phyloP scores from a whole-genome alignment of 2,113 vertebrate genomes.

The Passer domesticus region DNA sequence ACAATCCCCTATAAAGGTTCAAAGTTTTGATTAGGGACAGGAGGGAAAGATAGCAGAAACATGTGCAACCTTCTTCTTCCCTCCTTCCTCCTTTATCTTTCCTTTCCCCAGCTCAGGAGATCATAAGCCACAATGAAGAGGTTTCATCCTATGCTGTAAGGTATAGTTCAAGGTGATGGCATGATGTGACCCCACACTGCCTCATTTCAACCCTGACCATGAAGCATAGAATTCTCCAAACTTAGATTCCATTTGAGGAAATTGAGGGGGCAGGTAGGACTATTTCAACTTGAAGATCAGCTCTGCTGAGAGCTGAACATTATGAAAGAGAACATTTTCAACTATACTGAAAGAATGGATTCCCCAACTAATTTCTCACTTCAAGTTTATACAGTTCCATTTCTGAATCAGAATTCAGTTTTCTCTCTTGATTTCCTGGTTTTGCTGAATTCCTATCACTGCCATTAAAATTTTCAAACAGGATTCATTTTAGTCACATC shows the following conservation, averaged over 20 bases:
- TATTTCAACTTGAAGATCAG: not conserved
- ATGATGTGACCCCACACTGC: accelerated
- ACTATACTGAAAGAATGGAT: not conserved
- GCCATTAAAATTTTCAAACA: not conserved
- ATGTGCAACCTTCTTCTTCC: not conserved
- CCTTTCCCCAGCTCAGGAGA: not conserved
- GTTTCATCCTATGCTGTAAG: not conserved
- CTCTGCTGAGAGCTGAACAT: not conserved
- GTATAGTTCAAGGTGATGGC: not conserved
- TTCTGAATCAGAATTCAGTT: not conserved
- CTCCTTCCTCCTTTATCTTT: not conserved
- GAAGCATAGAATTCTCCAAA: not conserved
- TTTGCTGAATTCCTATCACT: not conserved
- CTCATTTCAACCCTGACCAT: not conserved
- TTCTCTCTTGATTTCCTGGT: not conserved
- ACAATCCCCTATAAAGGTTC: not conserved
- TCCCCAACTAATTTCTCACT: not conserved
- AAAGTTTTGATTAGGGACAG: not conserved
- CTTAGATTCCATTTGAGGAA: not conserved
- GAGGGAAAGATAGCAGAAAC: not conserved
- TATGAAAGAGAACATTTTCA: not conserved
- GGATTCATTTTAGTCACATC: not conserved
- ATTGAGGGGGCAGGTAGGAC: not conserved
- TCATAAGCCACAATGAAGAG: not conserved
- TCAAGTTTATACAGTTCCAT: not conserved